Evolutionary conservation across 2,888 invertebrate genomes (phyloP).

Genomic region (Oithona nana): DNA sequence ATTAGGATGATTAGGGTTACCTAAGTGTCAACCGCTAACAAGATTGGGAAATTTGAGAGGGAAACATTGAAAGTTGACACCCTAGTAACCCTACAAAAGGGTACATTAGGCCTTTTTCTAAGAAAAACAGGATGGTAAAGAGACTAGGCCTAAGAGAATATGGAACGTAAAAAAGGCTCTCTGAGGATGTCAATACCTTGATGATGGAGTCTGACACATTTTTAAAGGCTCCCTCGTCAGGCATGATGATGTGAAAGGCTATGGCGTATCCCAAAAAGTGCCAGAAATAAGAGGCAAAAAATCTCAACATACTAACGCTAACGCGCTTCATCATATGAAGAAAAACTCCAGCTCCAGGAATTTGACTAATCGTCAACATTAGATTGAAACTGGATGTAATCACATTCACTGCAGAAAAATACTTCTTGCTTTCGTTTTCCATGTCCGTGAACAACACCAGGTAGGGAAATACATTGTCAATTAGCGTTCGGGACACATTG

Average conservation of each 20-base stretch:
- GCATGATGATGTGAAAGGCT: slow-evolving; percentile 10
- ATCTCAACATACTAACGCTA: neutral
- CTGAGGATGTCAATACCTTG: neutral
- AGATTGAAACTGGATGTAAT: neutral
- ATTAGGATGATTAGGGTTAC: too few species aligned
- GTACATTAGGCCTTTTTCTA: too few species aligned
- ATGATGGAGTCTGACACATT: neutral
- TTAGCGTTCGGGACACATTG: neutral
- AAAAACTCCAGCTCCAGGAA: neutral
- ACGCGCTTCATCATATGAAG: neutral
- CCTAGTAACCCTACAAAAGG: too few species aligned
- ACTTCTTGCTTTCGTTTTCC: neutral
- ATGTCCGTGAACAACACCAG: neutral
- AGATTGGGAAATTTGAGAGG: too few species aligned
- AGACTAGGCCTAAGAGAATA: too few species aligned
- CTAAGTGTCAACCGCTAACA: too few species aligned
- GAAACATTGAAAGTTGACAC: too few species aligned
- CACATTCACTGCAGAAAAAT: neutral
- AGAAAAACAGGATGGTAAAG: too few species aligned
- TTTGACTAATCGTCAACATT: neutral
- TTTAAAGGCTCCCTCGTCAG: neutral
- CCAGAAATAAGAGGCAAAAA: neutral
- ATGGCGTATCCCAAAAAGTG: slow-evolving; percentile 4
- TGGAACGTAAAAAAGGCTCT: neutral
- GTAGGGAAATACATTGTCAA: neutral